These are phyloP conservation scores for Bradypodion pumilum DNA, from an alignment of 2,797 vertebrate genomes.

Conservation along the genomic window DNA sequence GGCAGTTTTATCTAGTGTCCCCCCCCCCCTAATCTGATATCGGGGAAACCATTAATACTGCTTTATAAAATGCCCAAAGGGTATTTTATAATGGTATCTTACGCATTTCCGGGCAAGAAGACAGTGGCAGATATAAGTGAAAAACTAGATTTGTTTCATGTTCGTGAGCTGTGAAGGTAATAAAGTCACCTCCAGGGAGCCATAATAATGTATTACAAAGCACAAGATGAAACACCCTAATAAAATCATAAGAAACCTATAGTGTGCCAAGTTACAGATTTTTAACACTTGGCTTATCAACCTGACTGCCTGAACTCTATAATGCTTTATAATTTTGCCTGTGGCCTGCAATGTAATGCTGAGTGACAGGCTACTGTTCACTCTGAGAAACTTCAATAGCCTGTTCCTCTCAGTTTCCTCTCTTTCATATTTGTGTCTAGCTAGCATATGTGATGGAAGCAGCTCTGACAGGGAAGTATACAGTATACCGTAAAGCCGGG, in stretches of 20 bases:
- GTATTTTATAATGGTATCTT: conserved; percentile 43
- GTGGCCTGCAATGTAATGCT: neutral
- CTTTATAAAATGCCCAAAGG: conserved; percentile 42
- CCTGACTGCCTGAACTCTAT: neutral
- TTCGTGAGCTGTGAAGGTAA: neutral
- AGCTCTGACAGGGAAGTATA: neutral
- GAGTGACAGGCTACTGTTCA: neutral
- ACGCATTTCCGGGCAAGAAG: conserved; percentile 39
- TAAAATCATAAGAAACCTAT: accelerated
- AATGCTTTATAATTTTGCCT: conserved; percentile 7
- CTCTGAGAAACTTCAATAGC: neutral
- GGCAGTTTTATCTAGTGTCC: conserved; percentile 51
- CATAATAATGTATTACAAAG: conserved; percentile 9
- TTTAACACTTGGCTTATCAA: conserved; percentile 34
- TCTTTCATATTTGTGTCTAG: neutral
- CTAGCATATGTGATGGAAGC: neutral
- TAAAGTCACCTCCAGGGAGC: conserved; percentile 1
- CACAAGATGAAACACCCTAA: conserved; percentile 11
- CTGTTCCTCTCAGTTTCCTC: neutral
- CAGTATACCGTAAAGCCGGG: too few species aligned
- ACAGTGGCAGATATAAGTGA: neutral
- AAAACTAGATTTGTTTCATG: conserved; percentile 19
- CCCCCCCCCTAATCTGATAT: conserved; percentile 51
- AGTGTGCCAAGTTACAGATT: neutral
- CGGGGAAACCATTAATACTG: conserved; percentile 55